Evolutionary conservation across 2,888 invertebrate genomes (phyloP).

Genomic region (Electrophaes corylata): DNA sequence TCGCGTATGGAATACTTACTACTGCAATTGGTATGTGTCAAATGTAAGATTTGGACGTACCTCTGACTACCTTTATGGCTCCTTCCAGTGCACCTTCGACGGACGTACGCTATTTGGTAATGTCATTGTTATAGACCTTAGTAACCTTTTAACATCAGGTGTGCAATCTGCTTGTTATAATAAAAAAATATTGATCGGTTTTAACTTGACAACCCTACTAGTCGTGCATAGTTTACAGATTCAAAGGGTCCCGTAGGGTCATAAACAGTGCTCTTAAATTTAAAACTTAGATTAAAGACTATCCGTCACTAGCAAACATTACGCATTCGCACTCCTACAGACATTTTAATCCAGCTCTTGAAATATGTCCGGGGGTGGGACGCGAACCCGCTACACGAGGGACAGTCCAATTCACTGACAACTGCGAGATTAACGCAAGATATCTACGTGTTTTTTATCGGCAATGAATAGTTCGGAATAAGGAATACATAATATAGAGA

Average conservation of each 20-base stretch:
- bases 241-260: slow-evolving; percentile 46
- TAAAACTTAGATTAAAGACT: slow-evolving; percentile 72
- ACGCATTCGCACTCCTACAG: slow-evolving; percentile 75
- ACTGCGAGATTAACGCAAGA: slow-evolving; percentile 65
- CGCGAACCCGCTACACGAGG: slow-evolving; percentile 50
- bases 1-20: no score
- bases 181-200: no score
- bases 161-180: no score
- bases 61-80: no score
- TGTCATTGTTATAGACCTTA: no score
- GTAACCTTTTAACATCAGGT: no score
- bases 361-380: slow-evolving; percentile 69
- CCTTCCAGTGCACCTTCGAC: no score
- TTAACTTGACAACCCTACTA: slow-evolving; percentile 25
- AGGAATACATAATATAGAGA: slow-evolving; percentile 47
- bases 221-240: slow-evolving; percentile 35
- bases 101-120: no score
- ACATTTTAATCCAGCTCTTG: slow-evolving; percentile 80
- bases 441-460: slow-evolving; percentile 57
- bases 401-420: slow-evolving; percentile 67
- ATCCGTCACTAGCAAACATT: slow-evolving; percentile 76
- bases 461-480: slow-evolving; percentile 43
- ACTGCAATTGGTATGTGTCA: no score
- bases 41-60: no score
- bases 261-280: slow-evolving; percentile 67